phyloP scores from a whole-genome alignment of 2,888 invertebrate genomes.

The Coelinius sp. region DNA sequence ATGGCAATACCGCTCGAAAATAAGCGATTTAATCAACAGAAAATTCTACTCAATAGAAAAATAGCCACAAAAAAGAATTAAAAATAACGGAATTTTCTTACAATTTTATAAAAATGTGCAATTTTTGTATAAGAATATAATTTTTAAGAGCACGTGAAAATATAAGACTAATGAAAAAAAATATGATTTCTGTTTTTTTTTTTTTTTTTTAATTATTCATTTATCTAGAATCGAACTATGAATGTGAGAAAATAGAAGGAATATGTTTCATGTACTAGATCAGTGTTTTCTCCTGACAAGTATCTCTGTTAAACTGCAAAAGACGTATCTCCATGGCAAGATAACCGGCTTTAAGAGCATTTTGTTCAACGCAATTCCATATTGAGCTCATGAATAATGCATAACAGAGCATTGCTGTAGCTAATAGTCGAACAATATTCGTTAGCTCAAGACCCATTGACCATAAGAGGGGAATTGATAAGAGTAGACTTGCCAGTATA shows the following conservation, averaged over 20 bases:
- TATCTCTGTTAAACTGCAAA: slow-evolving; percentile 54
- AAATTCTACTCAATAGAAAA: neutral
- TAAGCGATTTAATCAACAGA: slow-evolving; percentile 27
- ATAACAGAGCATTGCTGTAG: slow-evolving; percentile 79
- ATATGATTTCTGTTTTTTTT: slow-evolving; percentile 19
- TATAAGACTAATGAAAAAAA: slow-evolving; percentile 2
- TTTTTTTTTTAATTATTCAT: slow-evolving; percentile 17
- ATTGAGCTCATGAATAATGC: slow-evolving; percentile 83
- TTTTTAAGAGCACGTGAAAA: slow-evolving; percentile 31
- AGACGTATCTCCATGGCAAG: slow-evolving; percentile 77
- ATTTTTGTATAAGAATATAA: slow-evolving; percentile 32
- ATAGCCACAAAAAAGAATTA: neutral
- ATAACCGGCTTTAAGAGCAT: slow-evolving; percentile 83
- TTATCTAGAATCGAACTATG: neutral
- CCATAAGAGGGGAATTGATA: slow-evolving; percentile 69
- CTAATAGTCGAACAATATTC: slow-evolving; percentile 75
- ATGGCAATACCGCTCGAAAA: slow-evolving; percentile 38
- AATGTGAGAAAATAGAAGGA: neutral
- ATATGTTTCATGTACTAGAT: neutral
- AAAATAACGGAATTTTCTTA: slow-evolving; percentile 12
- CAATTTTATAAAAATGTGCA: slow-evolving; percentile 24
- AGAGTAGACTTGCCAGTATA: slow-evolving; percentile 72
- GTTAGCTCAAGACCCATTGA: slow-evolving; percentile 61
- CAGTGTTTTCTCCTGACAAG: slow-evolving; percentile 32
- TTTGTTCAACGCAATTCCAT: slow-evolving; percentile 87